phyloP scores from a whole-genome alignment of 1,140 invertebrate genomes.

The Carposina sasakii region DNA sequence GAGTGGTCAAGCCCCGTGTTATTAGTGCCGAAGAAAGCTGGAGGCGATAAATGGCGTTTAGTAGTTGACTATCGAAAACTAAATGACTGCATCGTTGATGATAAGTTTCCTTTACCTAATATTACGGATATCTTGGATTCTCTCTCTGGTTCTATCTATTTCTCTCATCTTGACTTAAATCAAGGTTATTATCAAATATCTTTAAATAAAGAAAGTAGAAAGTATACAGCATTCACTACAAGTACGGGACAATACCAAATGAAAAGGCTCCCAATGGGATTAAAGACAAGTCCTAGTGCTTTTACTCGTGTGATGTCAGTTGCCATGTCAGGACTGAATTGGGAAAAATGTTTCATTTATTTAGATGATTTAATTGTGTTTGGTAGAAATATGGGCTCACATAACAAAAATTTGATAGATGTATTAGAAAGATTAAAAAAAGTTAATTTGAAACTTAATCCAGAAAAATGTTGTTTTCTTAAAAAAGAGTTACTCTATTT shows the following conservation, averaged over 20 bases:
- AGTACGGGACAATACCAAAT: constrained; percentile 31
- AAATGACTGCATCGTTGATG: constrained; percentile 25
- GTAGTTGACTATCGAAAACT: constrained; percentile 7
- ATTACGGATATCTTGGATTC: constrained; percentile 27
- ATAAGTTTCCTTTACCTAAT: constrained; percentile 29
- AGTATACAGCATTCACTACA: constrained; percentile 55
- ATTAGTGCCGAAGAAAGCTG: constrained; percentile 27
- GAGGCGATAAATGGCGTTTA: constrained; percentile 26
- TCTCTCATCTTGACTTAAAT: constrained; percentile 65
- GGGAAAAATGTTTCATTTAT: constrained; percentile 2
- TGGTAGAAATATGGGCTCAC: not conserved
- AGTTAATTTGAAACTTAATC: not conserved
- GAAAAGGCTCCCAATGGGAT: constrained; percentile 48
- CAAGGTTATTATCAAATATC: constrained; percentile 56
- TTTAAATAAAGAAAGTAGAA: constrained; percentile 36
- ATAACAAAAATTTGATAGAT: not conserved
- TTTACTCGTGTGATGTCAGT: constrained; percentile 37
- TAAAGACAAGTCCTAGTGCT: constrained; percentile 23
- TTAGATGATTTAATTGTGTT: not conserved
- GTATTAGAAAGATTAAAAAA: not conserved
- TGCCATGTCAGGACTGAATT: constrained; percentile 33
- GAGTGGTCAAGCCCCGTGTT: constrained; percentile 29
- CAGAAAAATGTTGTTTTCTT: not conserved
- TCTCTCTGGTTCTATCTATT: constrained; percentile 46
- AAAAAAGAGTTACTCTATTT: not conserved